Evolutionary conservation across 2,113 vertebrate species (phyloP).

Genomic region (Pterocles orientalis): DNA sequence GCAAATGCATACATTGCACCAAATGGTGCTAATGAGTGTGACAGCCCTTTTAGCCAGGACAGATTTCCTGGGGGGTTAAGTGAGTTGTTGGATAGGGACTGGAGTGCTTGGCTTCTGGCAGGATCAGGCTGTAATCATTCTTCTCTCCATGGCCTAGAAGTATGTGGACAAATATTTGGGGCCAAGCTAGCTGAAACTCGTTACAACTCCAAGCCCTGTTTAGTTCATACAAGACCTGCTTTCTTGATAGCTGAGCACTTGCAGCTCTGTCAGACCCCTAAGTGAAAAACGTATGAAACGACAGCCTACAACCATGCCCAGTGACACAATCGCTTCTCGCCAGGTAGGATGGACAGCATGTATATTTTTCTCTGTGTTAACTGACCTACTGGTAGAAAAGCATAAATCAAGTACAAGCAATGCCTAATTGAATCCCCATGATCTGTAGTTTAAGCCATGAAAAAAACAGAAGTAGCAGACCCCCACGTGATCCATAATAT

Average conservation of each 20-base stretch:
- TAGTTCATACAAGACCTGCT: neutral
- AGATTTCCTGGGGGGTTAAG: neutral
- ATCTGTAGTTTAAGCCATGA: neutral
- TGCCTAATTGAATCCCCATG: neutral
- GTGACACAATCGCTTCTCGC: neutral
- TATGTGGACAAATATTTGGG: neutral
- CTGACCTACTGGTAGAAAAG: neutral
- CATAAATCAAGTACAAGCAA: neutral
- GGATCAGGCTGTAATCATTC: neutral
- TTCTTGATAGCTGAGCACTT: neutral
- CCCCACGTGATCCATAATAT: neutral
- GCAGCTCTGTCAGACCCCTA: neutral
- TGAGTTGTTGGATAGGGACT: neutral
- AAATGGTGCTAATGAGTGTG: neutral
- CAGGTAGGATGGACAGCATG: neutral
- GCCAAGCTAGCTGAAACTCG: neutral
- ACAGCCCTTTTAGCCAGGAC: neutral
- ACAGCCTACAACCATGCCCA: neutral
- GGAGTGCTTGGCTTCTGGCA: neutral
- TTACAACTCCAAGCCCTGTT: constrained; percentile 5
- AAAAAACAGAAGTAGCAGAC: neutral
- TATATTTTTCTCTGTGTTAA: neutral
- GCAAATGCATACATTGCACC: neutral
- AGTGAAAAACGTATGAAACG: neutral
- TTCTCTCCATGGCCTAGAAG: neutral